Base-by-base conservation (phyloP, 1,140 invertebrate species). In the Papilio machaon region DNA sequence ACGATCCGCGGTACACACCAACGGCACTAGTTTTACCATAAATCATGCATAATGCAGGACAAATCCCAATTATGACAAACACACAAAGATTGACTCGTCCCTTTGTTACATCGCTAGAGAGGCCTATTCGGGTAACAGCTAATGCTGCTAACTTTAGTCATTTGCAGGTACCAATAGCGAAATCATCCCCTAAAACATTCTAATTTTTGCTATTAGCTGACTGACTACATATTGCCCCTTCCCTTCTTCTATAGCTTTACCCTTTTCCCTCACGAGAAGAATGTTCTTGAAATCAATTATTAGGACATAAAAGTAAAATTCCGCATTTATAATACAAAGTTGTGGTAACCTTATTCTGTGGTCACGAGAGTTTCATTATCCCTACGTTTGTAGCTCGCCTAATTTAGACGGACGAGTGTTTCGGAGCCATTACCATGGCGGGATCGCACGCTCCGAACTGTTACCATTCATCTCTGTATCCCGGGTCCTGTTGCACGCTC, bases 1-100 rank as follows among this genome's bases (percentile, higher is more conserved):
- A 87, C 81, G 85, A 83, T 84, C 84, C 80, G 83, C 87, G 83
- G 81, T 75, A 75, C 60, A 46, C 73, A 76, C 76, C 38, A 75
- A 82, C 78, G n/a, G 54, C 79, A 74, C n/a, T 81, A 11, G 17
- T 19, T 4, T 2, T n/a, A 52, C 74, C 47, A 17, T 76, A 38
- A 30, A n/a, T 73, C 2, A n/a, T 73, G 15, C 35, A 73, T 8
- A 9, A 2, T 17, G 70, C 38, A 43, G 70, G 38, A 73, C 30
- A 73, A 46, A 47, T 73, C 8, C 73, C 9, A 15, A 67, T 15
- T 15, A 70, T 19, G 2, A 64, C 2, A 64, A 11, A 64, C 0
- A 64, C 3, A 64, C n/a, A 60, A 60, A 60, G 1, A 10, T 13
- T 13, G 23, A 9, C 23, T 11, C 23, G 2, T 60, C 19, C 35